These are phyloP conservation scores for Coilia nasus DNA, from an alignment of 2,797 vertebrate genomes.

Conservation along the genomic window DNA sequence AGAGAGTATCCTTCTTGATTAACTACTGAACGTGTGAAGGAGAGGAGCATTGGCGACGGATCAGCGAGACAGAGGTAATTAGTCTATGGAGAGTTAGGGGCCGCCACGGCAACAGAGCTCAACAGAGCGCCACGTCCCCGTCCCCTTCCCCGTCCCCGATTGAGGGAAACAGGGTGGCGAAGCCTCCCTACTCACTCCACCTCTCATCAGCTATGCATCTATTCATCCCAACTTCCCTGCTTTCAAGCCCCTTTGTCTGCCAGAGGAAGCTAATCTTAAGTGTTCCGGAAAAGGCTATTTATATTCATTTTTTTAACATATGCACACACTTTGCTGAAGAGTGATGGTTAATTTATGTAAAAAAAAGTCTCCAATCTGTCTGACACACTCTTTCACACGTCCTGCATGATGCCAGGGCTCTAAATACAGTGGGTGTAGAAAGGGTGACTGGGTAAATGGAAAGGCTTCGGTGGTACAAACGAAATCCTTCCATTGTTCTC, in stretches of 20 bases:
- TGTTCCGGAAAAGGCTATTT: conserved; percentile 12
- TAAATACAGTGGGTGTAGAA: background rate
- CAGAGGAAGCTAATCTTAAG: conserved; percentile 14
- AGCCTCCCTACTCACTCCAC: background rate
- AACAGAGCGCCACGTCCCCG: conserved; percentile 25
- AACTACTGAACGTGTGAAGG: conserved; percentile 67
- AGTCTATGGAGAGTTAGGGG: conserved; percentile 71
- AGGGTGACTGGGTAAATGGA: background rate
- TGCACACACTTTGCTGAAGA: background rate
- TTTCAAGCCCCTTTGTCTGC: conserved; percentile 6
- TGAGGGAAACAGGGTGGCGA: background rate
- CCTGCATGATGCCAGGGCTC: background rate
- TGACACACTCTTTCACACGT: background rate
- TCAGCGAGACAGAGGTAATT: conserved; percentile 75
- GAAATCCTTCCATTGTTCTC: background rate
- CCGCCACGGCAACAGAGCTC: background rate
- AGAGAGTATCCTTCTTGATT: conserved; percentile 51
- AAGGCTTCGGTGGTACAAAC: background rate
- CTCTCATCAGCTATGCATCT: conserved; percentile 26
- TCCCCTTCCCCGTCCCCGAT: conserved; percentile 10
- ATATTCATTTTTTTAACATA: conserved; percentile 10
- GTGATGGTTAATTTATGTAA: conserved; percentile 16
- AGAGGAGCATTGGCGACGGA: conserved; percentile 56
- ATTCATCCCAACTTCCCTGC: conserved; percentile 22
- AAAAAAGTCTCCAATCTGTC: conserved; percentile 17